Base-by-base conservation (phyloP, 2,797 vertebrate species). In the Cuniculus paca region DNA sequence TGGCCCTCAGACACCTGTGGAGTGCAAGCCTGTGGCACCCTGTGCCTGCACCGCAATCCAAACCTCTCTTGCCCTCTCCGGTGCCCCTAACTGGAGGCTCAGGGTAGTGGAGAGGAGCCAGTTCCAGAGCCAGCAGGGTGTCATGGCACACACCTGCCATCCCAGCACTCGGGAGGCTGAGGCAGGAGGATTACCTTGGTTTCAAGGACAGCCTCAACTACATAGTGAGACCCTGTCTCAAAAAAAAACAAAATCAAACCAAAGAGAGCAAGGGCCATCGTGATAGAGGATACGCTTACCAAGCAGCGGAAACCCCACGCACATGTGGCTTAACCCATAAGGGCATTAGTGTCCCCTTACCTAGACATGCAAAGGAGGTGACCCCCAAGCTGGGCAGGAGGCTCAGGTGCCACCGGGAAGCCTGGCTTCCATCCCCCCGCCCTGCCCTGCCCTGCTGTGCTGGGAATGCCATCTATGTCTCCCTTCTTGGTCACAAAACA, bases 1-100 rank as follows among this genome's bases (percentile, higher is more conserved):
- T 1, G 87, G 90, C 39, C 24, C 54, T 87, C 90, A n/a, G 61
- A 65, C 48, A 93, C 92, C 79, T 96, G 89, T 93, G 80, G 91
- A 39, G 12, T 45, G 50, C 42, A 65, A 87, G 79, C 60, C 78
- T 39, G 39, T 20, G 68, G 39, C 36, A 16, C 36, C 48, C 54
- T 20, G 88, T 12, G 3, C 10, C 36, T 36, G 54, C n/a, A 16
- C 12, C 9, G 61, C 61, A 36, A 12, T 28, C 48, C 34, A 48
- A 36, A 75, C 20, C 52, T 54, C 34, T 42, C 19, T 58, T 58
- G 22, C 31, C 26, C 45, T 48, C 36, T 52, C 26, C 45, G 56
- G 19, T 34, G 16, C 80, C n/a, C 4, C 20, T 2, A 4, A 42
- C 3, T 3, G 24, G 86, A 54, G 70, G 36, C n/a, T 75, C 61